Conservation (phyloP, 1,140 invertebrate genomes). For the Heliothis virescens region DNA sequence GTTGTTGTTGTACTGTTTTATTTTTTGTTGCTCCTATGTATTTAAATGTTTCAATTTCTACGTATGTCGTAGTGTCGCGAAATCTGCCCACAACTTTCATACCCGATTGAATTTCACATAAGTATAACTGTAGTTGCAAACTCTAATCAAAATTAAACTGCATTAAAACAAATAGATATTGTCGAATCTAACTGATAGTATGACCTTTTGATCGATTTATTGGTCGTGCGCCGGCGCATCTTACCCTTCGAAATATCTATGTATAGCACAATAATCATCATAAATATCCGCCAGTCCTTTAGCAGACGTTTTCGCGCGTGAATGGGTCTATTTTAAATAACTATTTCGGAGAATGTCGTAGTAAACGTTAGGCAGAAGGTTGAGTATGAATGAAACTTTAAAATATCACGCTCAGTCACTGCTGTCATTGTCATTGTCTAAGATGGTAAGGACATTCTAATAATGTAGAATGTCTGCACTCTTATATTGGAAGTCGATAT, state of each 20-base stretch:
- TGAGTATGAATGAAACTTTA: neutral
- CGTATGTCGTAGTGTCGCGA: too few relatives aligned
- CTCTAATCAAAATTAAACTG: too few relatives aligned
- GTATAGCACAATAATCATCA: constrained; percentile 27
- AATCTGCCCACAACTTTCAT: too few relatives aligned
- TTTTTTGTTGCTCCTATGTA: too few relatives aligned
- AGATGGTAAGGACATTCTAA: too few relatives aligned
- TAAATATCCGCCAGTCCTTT: constrained; percentile 19
- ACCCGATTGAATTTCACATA: too few relatives aligned
- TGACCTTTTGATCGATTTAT: neutral
- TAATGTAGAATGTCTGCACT: too few relatives aligned
- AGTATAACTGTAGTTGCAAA: too few relatives aligned
- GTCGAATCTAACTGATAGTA: neutral
- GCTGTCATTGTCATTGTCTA: too few relatives aligned
- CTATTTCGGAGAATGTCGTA: constrained; percentile 3
- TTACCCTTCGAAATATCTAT: neutral
- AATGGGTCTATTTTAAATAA: constrained; percentile 41
- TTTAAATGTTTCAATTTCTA: too few relatives aligned
- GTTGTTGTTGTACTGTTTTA: too few relatives aligned
- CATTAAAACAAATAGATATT: neutral
- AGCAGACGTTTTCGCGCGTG: constrained; percentile 9
- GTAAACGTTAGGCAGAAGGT: constrained; percentile 1
- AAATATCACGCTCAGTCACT: neutral
- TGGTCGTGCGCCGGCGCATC: neutral
- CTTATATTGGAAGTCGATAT: too few relatives aligned